Conservation (phyloP, 2,113 vertebrate genomes). For the Naja naja region DNA sequence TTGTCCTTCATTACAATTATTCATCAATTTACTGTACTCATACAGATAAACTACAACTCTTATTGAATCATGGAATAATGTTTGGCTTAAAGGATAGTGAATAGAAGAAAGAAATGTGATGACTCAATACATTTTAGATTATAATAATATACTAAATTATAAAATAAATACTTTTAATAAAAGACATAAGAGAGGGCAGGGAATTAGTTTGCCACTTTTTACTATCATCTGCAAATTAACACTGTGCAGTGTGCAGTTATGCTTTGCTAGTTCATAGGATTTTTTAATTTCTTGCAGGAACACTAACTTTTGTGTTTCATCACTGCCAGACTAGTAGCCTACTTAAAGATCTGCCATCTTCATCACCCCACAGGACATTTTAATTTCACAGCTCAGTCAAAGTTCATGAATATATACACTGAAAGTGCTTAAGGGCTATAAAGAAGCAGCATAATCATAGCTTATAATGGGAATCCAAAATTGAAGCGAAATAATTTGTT, state of each 20-base stretch:
- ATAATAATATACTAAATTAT: not conserved
- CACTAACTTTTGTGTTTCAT: not conserved
- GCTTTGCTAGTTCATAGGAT: not conserved
- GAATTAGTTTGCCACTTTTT: not conserved
- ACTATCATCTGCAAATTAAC: not conserved
- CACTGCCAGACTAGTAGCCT: not conserved
- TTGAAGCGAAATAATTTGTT: not conserved
- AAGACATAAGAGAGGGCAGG: not conserved
- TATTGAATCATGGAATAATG: not conserved
- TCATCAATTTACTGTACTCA: not conserved
- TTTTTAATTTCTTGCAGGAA: not conserved
- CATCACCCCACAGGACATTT: not conserved
- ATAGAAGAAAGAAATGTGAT: not conserved
- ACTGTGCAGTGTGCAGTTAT: not conserved
- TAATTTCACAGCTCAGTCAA: not conserved
- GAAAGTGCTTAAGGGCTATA: not conserved
- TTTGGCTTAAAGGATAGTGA: not conserved
- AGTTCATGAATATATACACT: not conserved
- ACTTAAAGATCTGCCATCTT: not conserved
- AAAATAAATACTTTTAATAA: not conserved
- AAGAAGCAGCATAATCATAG: not conserved
- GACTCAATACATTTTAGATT: not conserved
- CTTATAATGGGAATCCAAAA: not conserved
- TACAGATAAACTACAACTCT: not conserved
- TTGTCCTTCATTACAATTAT: not conserved